Evolutionary conservation across 2,888 invertebrate species (phyloP), one percentile per base, ranked within the genome.

Genomic region (Polydrusus tereticollis): DNA sequence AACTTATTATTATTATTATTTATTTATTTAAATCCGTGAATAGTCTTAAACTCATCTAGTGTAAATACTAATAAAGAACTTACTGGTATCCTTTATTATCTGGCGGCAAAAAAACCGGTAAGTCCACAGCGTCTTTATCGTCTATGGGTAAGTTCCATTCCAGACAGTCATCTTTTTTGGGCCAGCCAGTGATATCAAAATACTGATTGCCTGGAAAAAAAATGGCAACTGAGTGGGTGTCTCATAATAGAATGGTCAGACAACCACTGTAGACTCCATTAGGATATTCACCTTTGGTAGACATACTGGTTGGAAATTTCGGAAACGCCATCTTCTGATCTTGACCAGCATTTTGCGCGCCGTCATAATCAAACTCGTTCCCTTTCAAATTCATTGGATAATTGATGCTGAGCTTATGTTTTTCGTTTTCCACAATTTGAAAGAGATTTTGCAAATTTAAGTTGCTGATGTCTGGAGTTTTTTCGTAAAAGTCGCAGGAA

Each of bases 71-170:
- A 36, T 12, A 38, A 29, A 26, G 38, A 65, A 85, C 88, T 87
- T 86, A 93, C 93, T 89, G 88, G 82, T 90, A 90, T 67, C 94
- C 94, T 82, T 93, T 94, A 83, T 93, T 93, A 83, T 93, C 93
- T 66, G 93, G 91, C 0, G 93, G 90, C 79, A 94, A 84, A 85
- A 92, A 93, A 14, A 92, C 87, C 12, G 91, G 91, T 62, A 91
- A 88, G 75, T 92, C 85, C 75, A 88, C 83, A 79, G 89, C 86
- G 68, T 88, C 82, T 59, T 85, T 84, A 6, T 86, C 84, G 1
- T 87, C 86, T 62, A 88, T 83, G 14, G 82, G 82, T 0, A 86
- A 79, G 16, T 86, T 82, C 76, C 84, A 83, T 21, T 84, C 85
- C 38, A 84, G 82, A 77, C 90, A 90, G 72, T 88, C 85, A 47